Evolutionary conservation across 2,113 vertebrate species (phyloP).

Genomic region (Pardalotus punctatus): DNA sequence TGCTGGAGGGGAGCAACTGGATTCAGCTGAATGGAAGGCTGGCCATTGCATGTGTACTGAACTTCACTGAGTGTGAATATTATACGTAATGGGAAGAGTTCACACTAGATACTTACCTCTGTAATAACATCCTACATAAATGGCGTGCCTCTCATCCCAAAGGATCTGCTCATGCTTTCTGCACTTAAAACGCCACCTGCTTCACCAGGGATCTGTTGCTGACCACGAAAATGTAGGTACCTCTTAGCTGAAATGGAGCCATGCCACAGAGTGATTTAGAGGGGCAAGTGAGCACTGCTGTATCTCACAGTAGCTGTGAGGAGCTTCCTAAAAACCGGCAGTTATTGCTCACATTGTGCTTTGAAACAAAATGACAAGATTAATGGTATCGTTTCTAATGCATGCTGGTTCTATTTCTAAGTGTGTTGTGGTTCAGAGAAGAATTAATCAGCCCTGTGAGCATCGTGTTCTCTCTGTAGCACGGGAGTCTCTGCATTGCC

Average conservation of each 20-base stretch:
- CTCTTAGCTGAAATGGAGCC: not conserved
- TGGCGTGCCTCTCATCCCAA: not conserved
- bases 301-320: not conserved
- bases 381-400: not conserved
- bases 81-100: conserved; percentile 8
- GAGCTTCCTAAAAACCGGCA: not conserved
- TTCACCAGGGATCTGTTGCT: not conserved
- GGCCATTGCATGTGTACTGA: not conserved
- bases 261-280: not conserved
- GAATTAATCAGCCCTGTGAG: not conserved
- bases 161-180: not conserved
- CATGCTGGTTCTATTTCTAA: not conserved
- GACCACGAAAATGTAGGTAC: not conserved
- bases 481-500: not conserved
- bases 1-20: conserved; percentile 16
- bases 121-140: conserved; percentile 26
- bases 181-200: not conserved
- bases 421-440: not conserved
- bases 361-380: not conserved
- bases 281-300: not conserved
- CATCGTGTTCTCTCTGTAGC: not conserved
- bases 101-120: not conserved
- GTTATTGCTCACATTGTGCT: not conserved
- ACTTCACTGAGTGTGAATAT: not conserved
- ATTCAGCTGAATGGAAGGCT: not conserved